Base-by-base conservation (phyloP, 37 sponge, comb jelly and placozoan species). In the Theonella swinhoei region DNA sequence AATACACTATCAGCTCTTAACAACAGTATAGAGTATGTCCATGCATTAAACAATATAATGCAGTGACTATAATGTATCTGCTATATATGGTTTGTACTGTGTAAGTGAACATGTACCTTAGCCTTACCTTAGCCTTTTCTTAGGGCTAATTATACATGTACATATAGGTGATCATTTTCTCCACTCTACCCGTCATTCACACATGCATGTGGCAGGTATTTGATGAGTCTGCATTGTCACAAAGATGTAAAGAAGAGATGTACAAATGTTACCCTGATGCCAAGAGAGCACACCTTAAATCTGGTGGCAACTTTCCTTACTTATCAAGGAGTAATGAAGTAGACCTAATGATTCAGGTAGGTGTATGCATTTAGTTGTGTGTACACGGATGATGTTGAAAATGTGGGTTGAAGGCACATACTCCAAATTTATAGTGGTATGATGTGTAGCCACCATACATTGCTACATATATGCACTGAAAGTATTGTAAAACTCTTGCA, bases 261-360 rank as follows among this genome's bases (percentile, higher is more conserved):
- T 94, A 96, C 81, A 98, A 98, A 75, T 96, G 95, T 60, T 98
- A 96, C 67, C 99, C 99, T 20, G 81, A 96, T 42, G 95, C 96
- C 2, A 94, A 92, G 81, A 90, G 95, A 76, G 99, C 97, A 11
- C 96, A 98, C 70, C 88, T 98, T 25, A 98, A 98, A 69, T 80
- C 79, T 67, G 99, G 99, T 34, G 99, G 99, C 33, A 94, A 94
- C 37, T 98, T 98, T 72, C 99, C 99, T 26, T 98, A 98, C 63
- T 77, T 98, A 14, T 87, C 94, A 17, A 82, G 95, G 1, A 88
- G 91, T 76, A 86, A 68, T 65, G 99, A 98, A 84, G 99, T 98
- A 39, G 86, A 91, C 59, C 82, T 97, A 29, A 86, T 86, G 86
- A 37, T 90, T 41, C 81, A 90, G 81, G 91, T 90, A 41, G 39